phyloP scores from a whole-genome alignment of 2,797 vertebrate species.

The Onychomys torridus region DNA sequence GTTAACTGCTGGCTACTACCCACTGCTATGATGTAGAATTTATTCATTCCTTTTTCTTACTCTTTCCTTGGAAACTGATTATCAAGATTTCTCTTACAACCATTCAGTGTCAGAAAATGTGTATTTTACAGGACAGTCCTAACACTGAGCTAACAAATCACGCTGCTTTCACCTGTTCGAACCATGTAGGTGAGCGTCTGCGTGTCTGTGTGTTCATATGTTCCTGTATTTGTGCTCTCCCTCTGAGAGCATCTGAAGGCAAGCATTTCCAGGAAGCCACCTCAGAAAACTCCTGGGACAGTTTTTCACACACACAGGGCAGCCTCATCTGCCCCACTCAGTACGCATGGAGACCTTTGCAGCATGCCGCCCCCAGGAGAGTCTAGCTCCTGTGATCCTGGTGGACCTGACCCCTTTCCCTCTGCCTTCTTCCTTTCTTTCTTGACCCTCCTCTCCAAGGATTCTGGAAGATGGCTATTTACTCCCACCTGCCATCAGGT shows the following conservation, averaged over 20 bases:
- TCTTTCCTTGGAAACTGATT: background rate
- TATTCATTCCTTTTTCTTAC: background rate
- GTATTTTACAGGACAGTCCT: background rate
- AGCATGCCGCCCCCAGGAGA: background rate
- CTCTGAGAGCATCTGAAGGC: background rate
- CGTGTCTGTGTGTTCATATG: background rate
- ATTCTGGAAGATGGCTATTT: background rate
- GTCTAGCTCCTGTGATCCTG: background rate
- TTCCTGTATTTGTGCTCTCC: background rate
- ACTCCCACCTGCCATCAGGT: slow-evolving; percentile 27
- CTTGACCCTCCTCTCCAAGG: background rate
- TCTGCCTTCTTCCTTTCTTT: background rate
- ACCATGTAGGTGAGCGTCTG: background rate
- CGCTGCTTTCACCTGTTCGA: background rate
- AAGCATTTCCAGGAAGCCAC: background rate
- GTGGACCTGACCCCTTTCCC: too few species aligned
- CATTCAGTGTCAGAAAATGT: background rate
- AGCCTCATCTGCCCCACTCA: background rate
- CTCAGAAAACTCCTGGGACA: background rate
- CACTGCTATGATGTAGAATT: background rate
- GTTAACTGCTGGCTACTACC: background rate
- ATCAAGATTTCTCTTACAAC: background rate
- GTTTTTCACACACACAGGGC: background rate
- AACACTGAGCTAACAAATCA: background rate
- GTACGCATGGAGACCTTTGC: background rate